phyloP scores from a whole-genome alignment of 1,140 invertebrate species.

The Euwallacea fornicatus region DNA sequence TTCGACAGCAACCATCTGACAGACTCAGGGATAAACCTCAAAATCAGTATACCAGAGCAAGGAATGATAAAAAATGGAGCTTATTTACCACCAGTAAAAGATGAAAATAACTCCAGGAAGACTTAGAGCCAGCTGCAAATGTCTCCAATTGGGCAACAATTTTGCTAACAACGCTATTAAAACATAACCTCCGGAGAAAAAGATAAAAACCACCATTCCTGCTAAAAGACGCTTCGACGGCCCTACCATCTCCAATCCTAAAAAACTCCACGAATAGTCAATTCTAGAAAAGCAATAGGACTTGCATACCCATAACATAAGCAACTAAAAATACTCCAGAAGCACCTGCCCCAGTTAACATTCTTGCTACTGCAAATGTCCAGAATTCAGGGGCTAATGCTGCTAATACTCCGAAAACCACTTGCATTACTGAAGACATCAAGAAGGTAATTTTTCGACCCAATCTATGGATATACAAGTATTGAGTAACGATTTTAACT shows the following conservation, averaged over 20 bases:
- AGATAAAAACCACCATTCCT: conserved; percentile 74
- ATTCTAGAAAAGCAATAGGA: not conserved
- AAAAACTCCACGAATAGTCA: not conserved
- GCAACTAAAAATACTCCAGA: conserved; percentile 76
- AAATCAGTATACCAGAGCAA: conserved; percentile 18
- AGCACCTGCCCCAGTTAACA: conserved; percentile 71
- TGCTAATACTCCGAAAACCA: conserved; percentile 66
- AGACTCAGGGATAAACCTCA: conserved; percentile 64
- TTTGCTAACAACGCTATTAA: conserved; percentile 71
- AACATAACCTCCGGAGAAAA: conserved; percentile 77
- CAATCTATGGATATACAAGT: conserved; percentile 55
- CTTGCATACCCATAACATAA: conserved; percentile 70
- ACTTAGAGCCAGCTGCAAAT: conserved; percentile 72
- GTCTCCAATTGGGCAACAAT: conserved; percentile 72
- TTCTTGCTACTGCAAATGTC: conserved; percentile 67
- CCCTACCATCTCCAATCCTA: conserved; percentile 82
- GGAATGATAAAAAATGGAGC: not conserved
- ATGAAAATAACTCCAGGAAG: conserved; percentile 70
- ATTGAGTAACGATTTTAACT: not conserved
- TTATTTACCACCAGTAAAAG: conserved; percentile 74
- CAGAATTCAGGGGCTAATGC: conserved; percentile 69
- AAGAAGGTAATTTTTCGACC: conserved; percentile 75
- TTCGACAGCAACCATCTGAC: conserved; percentile 64
- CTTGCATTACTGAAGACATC: conserved; percentile 67
- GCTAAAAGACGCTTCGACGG: conserved; percentile 71